These are phyloP conservation scores for Sus cebifrons DNA, from an alignment of 2,797 vertebrate genomes.

Conservation along the genomic window DNA sequence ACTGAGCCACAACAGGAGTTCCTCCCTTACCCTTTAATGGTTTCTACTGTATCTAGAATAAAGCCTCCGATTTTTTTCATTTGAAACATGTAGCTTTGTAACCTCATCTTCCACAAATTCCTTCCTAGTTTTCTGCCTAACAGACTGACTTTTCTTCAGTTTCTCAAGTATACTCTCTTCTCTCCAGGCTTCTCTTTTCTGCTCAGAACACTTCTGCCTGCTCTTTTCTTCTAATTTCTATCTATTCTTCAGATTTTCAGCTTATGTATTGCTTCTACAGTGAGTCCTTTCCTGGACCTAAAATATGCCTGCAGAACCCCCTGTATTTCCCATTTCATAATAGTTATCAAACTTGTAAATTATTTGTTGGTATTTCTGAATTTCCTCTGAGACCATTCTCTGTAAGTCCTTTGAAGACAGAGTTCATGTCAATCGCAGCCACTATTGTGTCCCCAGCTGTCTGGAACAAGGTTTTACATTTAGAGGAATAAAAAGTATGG, in stretches of 20 bases:
- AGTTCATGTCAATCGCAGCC: neutral
- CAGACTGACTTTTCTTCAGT: conserved; percentile 50
- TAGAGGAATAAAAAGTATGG: conserved; percentile 29
- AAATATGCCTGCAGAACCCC: neutral
- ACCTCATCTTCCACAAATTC: neutral
- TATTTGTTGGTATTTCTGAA: conserved; percentile 24
- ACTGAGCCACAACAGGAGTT: too few relatives aligned
- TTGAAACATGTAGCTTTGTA: conserved; percentile 3
- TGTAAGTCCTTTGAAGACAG: neutral
- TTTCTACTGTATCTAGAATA: neutral
- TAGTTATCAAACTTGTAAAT: neutral
- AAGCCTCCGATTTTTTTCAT: neutral
- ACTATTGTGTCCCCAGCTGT: neutral
- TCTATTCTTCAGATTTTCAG: neutral
- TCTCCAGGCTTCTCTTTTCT: conserved; percentile 21
- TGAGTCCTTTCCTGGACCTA: neutral
- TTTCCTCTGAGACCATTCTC: neutral
- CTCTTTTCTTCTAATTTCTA: conserved; percentile 43
- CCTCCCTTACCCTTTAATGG: neutral
- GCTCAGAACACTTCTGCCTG: neutral
- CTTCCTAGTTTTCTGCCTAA: conserved; percentile 36
- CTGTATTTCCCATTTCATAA: neutral
- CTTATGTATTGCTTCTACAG: neutral
- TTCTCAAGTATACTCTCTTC: conserved; percentile 18
- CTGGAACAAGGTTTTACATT: conserved; percentile 8